phyloP scores from a whole-genome alignment of 64 coral and sea anemone species.

The Porites australiensis region DNA sequence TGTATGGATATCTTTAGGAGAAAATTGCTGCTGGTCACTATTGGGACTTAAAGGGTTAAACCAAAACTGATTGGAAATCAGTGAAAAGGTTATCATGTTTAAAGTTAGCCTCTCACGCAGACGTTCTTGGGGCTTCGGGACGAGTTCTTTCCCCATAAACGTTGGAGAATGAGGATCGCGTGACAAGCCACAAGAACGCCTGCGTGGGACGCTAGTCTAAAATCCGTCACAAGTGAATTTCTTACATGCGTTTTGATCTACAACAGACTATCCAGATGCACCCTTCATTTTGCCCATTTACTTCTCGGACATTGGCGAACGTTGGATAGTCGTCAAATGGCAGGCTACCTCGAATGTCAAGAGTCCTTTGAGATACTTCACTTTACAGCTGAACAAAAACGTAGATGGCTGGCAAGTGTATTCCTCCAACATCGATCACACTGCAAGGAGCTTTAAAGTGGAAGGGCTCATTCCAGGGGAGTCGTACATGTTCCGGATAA shows the following conservation, averaged over 20 bases:
- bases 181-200: too few species aligned
- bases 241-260: neutral
- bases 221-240: too few species aligned
- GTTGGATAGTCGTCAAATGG: slow-evolving; percentile 80
- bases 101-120: too few species aligned
- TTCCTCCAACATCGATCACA: slow-evolving; percentile 47
- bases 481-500: slow-evolving; percentile 79
- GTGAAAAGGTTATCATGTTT: too few species aligned
- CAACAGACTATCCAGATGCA: slow-evolving; percentile 74
- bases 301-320: slow-evolving; percentile 67
- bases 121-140: too few species aligned
- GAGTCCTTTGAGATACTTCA: slow-evolving; percentile 81
- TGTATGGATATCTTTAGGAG: too few species aligned
- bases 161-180: too few species aligned
- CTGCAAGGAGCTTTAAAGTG: slow-evolving; percentile 52
- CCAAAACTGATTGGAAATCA: too few species aligned
- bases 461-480: slow-evolving; percentile 78
- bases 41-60: too few species aligned
- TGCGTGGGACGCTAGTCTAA: too few species aligned
- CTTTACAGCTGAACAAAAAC: slow-evolving; percentile 75
- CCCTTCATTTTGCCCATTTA: slow-evolving; percentile 87
- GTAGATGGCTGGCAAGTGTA: slow-evolving; percentile 80
- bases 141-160: too few species aligned
- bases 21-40: too few species aligned
- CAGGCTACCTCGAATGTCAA: slow-evolving; percentile 64